Evolutionary conservation across 2,113 vertebrate genomes (phyloP).

Genomic region (Anser cygnoides): DNA sequence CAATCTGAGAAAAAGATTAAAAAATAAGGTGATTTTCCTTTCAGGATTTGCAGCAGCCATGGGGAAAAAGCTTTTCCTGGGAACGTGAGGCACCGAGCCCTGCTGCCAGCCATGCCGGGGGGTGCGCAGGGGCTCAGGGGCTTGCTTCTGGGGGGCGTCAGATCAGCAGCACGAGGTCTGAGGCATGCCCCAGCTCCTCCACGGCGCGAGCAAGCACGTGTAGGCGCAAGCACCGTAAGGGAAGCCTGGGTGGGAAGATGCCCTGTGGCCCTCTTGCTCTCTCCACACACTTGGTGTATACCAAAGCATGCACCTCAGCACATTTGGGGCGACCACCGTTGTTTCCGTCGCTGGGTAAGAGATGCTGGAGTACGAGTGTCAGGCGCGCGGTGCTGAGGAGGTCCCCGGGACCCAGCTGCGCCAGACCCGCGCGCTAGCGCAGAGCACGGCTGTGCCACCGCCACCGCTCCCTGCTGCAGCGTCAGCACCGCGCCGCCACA

Average conservation of each 20-base stretch:
- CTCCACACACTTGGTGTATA: rapidly evolving
- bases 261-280: not conserved
- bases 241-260: rapidly evolving
- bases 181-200: not conserved
- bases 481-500: not conserved
- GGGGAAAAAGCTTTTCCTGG: not conserved
- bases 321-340: not conserved
- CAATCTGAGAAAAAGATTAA: conserved; percentile 6
- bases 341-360: not conserved
- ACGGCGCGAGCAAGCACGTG: rapidly evolving
- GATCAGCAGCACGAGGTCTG: not conserved
- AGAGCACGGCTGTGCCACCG: not conserved
- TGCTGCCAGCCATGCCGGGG: not conserved
- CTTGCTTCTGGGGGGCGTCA: not conserved
- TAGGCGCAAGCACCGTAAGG: not conserved
- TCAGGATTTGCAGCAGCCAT: not conserved
- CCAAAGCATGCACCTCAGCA: not conserved
- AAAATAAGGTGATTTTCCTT: not conserved
- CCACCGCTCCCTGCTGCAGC: not conserved
- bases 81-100: rapidly evolving
- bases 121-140: not conserved
- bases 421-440: not conserved
- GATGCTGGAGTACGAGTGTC: rapidly evolving
- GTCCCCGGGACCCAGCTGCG: not conserved
- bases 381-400: rapidly evolving